A percentile compares a stretch with the other conserved stretches of the same genome.
Evolutionary conservation across 2,888 invertebrate genomes (phyloP).

Genomic region (Dyspetes luteomarginatus): DNA sequence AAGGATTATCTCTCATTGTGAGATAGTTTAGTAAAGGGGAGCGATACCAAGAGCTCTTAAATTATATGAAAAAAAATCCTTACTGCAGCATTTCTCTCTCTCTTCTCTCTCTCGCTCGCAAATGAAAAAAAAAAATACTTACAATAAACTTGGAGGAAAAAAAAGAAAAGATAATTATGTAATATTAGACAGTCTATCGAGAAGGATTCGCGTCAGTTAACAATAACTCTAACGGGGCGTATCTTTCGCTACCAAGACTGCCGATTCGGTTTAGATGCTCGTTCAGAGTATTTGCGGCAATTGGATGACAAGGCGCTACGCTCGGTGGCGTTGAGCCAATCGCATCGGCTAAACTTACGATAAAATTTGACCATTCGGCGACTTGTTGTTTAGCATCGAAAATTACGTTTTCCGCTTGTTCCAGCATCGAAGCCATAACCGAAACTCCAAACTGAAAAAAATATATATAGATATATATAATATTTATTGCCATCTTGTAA

Average conservation of each 20-base stretch:
- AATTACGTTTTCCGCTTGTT: conserved; percentile 83
- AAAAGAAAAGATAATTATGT: conserved; percentile 41
- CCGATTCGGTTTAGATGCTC: conserved; percentile 78
- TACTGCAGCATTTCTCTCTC: conserved; percentile 51
- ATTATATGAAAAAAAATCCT: conserved; percentile 63
- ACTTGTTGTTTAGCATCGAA: conserved; percentile 77
- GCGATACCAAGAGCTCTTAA: conserved; percentile 64
- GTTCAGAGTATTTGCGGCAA: conserved; percentile 76
- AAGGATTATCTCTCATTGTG: conserved; percentile 51
- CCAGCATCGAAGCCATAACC: conserved; percentile 84
- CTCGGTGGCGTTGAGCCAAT: conserved; percentile 73
- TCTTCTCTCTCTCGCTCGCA: conserved; percentile 25
- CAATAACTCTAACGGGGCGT: conserved; percentile 76
- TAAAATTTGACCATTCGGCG: conserved; percentile 78
- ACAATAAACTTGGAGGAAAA: conserved; percentile 62
- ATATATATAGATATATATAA: conserved; percentile 22
- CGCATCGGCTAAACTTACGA: conserved; percentile 74
- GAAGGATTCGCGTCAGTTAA: conserved; percentile 79
- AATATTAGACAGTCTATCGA: conserved; percentile 76
- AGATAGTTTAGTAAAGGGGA: conserved; percentile 37
- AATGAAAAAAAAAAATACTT: conserved; percentile 54
- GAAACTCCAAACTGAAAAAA: conserved; percentile 85
- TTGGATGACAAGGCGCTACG: conserved; percentile 77
- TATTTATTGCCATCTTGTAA: neutral
- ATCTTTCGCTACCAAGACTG: conserved; percentile 75